A percentile compares a stretch with the other conserved stretches of the same genome.
Conservation (phyloP, 2,888 invertebrate genomes). For the Eumacrocentrus americanus region DNA sequence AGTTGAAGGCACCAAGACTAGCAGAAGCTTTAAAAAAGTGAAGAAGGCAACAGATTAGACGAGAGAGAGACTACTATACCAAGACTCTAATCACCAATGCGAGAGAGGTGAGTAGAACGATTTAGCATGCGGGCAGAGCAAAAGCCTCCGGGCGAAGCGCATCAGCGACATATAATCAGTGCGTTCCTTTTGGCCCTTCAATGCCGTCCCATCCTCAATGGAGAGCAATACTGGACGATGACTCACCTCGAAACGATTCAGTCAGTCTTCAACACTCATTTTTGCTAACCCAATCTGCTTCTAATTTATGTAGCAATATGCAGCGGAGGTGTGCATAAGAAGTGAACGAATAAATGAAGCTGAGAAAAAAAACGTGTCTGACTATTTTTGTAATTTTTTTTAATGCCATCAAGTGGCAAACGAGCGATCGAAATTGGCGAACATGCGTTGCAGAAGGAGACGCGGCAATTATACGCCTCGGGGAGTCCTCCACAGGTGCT, state of each 20-base stretch:
- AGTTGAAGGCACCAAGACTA: constrained; percentile 25
- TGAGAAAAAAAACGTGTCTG: background rate
- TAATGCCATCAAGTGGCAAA: constrained; percentile 12
- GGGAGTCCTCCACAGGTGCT: constrained; percentile 17
- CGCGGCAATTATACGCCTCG: constrained; percentile 24
- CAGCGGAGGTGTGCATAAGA: background rate
- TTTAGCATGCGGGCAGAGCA: constrained; percentile 42
- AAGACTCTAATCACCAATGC: constrained; percentile 39
- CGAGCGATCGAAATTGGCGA: constrained; percentile 22
- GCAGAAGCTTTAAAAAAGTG: constrained; percentile 19
- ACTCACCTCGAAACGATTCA: constrained; percentile 30
- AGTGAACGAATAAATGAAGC: background rate
- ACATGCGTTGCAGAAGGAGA: constrained; percentile 2
- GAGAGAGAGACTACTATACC: constrained; percentile 25
- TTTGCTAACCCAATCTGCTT: background rate
- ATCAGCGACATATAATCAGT: constrained; percentile 52
- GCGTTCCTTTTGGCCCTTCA: constrained; percentile 36
- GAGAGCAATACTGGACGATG: constrained; percentile 28
- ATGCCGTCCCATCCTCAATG: constrained; percentile 30
- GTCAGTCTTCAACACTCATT: constrained; percentile 10
- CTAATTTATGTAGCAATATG: constrained; percentile 5
- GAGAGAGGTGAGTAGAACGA: no score
- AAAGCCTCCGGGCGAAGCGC: constrained; percentile 37
- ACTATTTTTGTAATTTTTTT: background rate
- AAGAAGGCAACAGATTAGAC: no score